A percentile compares a stretch with the other conserved stretches of the same genome.
Evolutionary conservation across 2,113 vertebrate genomes (phyloP).

Genomic region (Oriolus oriolus): DNA sequence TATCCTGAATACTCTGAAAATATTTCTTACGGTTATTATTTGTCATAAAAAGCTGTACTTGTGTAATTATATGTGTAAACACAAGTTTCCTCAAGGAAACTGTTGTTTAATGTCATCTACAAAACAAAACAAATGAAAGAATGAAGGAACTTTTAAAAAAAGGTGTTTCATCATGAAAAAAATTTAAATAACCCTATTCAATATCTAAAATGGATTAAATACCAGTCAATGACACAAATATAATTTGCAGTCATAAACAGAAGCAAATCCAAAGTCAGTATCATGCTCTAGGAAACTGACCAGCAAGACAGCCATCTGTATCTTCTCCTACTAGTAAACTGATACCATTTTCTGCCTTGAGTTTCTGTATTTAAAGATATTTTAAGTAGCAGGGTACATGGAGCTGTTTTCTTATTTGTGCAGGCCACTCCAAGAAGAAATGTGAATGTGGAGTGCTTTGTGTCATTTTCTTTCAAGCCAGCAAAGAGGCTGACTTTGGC

Average conservation of each 20-base stretch:
- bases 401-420: neutral
- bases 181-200: neutral
- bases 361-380: neutral
- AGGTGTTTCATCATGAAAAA: neutral
- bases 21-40: neutral
- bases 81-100: neutral
- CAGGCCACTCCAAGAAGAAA: neutral
- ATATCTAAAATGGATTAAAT: neutral
- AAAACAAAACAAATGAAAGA: neutral
- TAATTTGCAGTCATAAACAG: neutral
- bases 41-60: neutral
- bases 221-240: neutral
- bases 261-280: neutral
- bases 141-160: neutral
- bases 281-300: neutral
- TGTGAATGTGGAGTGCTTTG: neutral
- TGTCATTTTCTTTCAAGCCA: neutral
- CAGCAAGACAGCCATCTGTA: neutral
- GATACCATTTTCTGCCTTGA: neutral
- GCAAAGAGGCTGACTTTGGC: neutral
- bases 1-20: neutral
- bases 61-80: neutral
- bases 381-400: neutral
- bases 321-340: neutral
- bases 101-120: neutral